phyloP scores from a whole-genome alignment of 2,113 vertebrate genomes.

The Myrmophylax atrothorax region DNA sequence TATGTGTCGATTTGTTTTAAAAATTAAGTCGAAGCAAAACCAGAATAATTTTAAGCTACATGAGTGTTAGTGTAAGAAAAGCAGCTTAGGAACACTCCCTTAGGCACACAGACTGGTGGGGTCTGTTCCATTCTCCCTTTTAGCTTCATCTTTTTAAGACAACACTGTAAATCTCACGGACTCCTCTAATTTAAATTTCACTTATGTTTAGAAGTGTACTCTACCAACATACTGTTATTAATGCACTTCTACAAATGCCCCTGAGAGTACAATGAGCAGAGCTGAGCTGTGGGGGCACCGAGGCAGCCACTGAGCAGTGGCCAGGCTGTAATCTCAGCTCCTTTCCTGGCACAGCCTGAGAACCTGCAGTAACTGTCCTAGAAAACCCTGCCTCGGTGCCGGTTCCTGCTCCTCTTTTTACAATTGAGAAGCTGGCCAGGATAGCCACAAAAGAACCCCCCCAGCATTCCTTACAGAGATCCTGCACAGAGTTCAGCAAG shows the following conservation, averaged over 20 bases:
- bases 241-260: neutral
- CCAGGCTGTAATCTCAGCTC: neutral
- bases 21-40: neutral
- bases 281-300: neutral
- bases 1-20: neutral
- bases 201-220: neutral
- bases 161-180: neutral
- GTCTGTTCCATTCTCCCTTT: neutral
- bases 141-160: neutral
- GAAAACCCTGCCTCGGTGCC: neutral
- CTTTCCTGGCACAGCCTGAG: neutral
- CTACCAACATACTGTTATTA: neutral
- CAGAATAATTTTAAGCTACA: neutral
- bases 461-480: neutral
- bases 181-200: neutral
- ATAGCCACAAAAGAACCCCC: neutral
- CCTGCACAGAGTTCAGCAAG: neutral
- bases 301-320: neutral
- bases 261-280: neutral
- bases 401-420: neutral
- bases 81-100: neutral
- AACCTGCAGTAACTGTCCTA: neutral
- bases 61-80: neutral
- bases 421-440: neutral
- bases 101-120: no score